These are phyloP conservation scores for Chrosomus eos DNA, from an alignment of 2,797 vertebrate genomes.

Conservation along the genomic window DNA sequence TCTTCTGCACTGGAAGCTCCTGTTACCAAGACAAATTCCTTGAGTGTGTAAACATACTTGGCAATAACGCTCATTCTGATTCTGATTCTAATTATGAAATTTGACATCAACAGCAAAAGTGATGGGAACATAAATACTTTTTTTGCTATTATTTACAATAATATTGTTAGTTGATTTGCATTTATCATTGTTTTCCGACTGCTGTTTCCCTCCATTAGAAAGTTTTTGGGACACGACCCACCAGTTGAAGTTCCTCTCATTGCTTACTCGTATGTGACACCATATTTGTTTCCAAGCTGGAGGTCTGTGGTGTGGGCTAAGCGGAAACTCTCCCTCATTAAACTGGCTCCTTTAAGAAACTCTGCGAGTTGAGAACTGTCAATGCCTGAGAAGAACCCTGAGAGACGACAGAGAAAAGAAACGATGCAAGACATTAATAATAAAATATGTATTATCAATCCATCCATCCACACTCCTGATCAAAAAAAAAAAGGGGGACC, in stretches of 20 bases:
- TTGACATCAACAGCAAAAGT: neutral
- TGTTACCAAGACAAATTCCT: no score
- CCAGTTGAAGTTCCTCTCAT: neutral
- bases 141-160: neutral
- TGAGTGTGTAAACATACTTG: no score
- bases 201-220: neutral
- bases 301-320: slow-evolving; percentile 71
- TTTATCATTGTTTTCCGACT: neutral
- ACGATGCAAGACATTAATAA: neutral
- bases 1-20: no score
- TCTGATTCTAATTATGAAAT: neutral
- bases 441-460: neutral
- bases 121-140: neutral
- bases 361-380: slow-evolving; percentile 66
- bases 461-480: neutral
- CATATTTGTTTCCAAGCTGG: slow-evolving; percentile 60
- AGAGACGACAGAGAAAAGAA: neutral
- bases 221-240: neutral
- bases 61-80: no score
- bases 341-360: slow-evolving; percentile 73
- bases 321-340: slow-evolving; percentile 77
- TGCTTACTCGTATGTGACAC: slow-evolving; percentile 67
- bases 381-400: slow-evolving; percentile 74
- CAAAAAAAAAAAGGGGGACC: no score
- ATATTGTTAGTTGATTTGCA: neutral